phyloP scores from a whole-genome alignment of 2,797 vertebrate species.

The Brotula barbata region DNA sequence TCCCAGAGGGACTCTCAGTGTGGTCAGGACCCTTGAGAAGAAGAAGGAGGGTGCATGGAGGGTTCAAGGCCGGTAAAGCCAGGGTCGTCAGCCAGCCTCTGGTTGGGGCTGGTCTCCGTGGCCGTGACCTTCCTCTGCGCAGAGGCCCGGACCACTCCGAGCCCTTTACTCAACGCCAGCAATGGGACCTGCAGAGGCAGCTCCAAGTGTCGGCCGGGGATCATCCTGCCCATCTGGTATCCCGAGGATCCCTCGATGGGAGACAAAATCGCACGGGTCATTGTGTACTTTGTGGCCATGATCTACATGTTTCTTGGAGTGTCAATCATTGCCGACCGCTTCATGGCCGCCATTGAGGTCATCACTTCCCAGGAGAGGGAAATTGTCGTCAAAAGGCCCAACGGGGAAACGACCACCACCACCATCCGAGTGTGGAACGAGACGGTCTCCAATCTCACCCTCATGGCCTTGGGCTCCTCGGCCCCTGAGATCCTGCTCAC shows the following conservation, averaged over 20 bases:
- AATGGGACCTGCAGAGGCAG: conserved; percentile 88
- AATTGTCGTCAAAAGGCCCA: conserved; percentile 91
- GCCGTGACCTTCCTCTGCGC: conserved; percentile 70
- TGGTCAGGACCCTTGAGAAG: conserved; percentile 83
- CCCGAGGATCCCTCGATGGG: conserved; percentile 97
- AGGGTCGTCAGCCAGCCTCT: conserved; percentile 90
- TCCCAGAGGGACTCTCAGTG: conserved; percentile 78
- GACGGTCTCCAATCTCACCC: conserved; percentile 96
- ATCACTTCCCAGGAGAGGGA: conserved; percentile 98
- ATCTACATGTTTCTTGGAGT: conserved; percentile 99
- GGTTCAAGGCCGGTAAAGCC: conserved; percentile 87
- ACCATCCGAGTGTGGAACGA: conserved; percentile 98
- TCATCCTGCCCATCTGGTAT: conserved; percentile 99
- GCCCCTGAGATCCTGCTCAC: conserved; percentile 96
- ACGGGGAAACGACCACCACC: conserved; percentile 94
- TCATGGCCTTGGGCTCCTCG: conserved; percentile 97
- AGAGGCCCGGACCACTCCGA: conserved; percentile 85
- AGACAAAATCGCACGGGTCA: conserved; percentile 98
- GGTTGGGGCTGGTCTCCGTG: conserved; percentile 87
- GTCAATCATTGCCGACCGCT: conserved; percentile 97
- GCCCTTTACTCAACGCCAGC: conserved; percentile 78
- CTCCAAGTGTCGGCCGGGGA: conserved; percentile 89
- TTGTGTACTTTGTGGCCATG: conserved; percentile 97
- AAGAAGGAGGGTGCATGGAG: conserved; percentile 95
- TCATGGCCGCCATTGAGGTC: conserved; percentile 99